Conservation (phyloP, 2,888 invertebrate species). For the Desoria tigrina region DNA sequence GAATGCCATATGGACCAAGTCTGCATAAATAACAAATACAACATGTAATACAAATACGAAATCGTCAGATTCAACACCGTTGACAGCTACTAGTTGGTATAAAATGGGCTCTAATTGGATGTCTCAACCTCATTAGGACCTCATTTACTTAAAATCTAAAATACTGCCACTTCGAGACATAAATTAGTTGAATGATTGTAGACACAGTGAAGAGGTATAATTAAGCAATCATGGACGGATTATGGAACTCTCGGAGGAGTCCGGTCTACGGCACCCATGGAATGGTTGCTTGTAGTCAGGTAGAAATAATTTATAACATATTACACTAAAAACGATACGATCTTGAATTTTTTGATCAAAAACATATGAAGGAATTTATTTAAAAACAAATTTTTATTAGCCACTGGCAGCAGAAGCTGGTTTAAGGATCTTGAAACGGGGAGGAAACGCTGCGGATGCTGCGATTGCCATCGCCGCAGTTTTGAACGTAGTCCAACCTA, state of each 20-base stretch:
- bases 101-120: too few relatives aligned
- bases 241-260: constrained; percentile 46
- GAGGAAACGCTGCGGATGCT: constrained; percentile 59
- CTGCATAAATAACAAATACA: too few relatives aligned
- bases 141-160: too few relatives aligned
- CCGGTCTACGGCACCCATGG: constrained; percentile 48
- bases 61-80: too few relatives aligned
- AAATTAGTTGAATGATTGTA: too few relatives aligned
- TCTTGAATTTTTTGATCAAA: neutral
- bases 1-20: too few relatives aligned
- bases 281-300: constrained; percentile 50
- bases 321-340: neutral
- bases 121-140: too few relatives aligned
- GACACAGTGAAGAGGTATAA: too few relatives aligned
- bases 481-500: constrained; percentile 57
- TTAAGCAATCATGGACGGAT: constrained; percentile 15
- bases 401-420: constrained; percentile 48
- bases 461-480: constrained; percentile 58
- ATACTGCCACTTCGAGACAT: too few relatives aligned
- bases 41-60: too few relatives aligned
- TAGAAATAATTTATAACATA: constrained; percentile 15
- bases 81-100: too few relatives aligned
- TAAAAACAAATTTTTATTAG: too few relatives aligned
- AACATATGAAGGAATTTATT: neutral
- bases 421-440: constrained; percentile 55